Percentiles rank a stretch among this genome's conserved stretches.
These are phyloP conservation scores for Epiperipatus broadwayi DNA, from an alignment of 2,888 invertebrate genomes.

Conservation along the genomic window DNA sequence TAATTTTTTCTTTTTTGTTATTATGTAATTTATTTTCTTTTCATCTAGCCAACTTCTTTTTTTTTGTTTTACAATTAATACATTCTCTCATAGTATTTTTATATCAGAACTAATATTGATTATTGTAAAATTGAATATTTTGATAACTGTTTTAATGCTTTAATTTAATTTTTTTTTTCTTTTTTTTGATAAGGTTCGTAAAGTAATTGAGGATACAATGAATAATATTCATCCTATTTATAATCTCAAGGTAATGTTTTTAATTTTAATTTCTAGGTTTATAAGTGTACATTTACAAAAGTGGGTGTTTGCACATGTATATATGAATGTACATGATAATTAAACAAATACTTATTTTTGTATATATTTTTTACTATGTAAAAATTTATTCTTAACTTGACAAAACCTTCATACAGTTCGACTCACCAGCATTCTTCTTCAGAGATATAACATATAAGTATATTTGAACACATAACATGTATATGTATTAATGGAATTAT, in stretches of 20 bases:
- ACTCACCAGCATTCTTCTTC: too few species aligned
- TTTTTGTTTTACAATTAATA: slow-evolving; percentile 31
- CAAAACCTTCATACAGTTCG: too few species aligned
- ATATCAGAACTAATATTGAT: background rate
- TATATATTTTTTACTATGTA: too few species aligned
- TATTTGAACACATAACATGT: too few species aligned
- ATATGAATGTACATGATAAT: too few species aligned
- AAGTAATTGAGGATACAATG: slow-evolving; percentile 90
- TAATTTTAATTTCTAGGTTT: slow-evolving; percentile 11
- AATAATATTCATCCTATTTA: slow-evolving; percentile 97
- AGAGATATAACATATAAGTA: too few species aligned
- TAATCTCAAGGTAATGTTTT: slow-evolving; percentile 44
- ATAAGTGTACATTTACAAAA: slow-evolving; percentile 5
- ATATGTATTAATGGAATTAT: too few species aligned
- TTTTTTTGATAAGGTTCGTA: slow-evolving; percentile 33
- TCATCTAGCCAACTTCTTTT: slow-evolving; percentile 25
- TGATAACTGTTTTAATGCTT: background rate
- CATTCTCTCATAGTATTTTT: background rate
- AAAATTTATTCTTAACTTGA: too few species aligned
- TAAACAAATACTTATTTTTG: too few species aligned
- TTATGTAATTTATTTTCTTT: slow-evolving; percentile 12
- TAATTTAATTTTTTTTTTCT: background rate
- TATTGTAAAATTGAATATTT: background rate
- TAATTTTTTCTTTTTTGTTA: slow-evolving; percentile 11
- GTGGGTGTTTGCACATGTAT: slow-evolving; percentile 9